Percentiles rank a stretch among this genome's conserved stretches.
phyloP scores from a whole-genome alignment of 2,888 invertebrate species.

The Cyaniris semiargus region DNA sequence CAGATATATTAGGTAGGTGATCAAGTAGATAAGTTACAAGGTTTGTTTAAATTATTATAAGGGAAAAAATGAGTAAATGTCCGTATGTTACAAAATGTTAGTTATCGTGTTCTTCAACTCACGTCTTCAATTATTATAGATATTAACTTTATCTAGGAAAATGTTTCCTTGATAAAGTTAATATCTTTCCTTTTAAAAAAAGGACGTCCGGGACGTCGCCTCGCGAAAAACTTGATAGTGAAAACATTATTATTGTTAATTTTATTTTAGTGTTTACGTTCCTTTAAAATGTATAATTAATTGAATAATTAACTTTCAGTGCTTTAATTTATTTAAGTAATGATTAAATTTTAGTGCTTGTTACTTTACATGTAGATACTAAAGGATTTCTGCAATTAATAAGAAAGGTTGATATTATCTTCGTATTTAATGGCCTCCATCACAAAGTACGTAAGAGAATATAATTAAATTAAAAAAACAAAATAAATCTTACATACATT shows the following conservation, averaged over 20 bases:
- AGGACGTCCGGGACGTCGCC: neutral
- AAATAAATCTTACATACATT: neutral
- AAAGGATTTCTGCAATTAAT: neutral
- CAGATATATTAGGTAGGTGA: no score
- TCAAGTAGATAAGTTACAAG: no score
- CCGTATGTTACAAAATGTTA: no score
- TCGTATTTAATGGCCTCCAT: neutral
- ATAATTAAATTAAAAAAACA: neutral
- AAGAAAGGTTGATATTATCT: neutral
- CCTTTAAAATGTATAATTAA: no score
- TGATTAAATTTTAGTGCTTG: neutral
- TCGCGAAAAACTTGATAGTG: neutral
- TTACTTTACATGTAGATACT: neutral
- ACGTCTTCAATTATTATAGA: neutral
- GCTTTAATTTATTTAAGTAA: neutral
- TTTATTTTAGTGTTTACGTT: neutral
- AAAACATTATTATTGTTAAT: neutral
- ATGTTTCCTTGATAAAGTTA: no score
- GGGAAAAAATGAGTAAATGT: no score
- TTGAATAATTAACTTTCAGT: no score
- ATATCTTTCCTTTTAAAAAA: neutral
- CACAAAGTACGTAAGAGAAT: neutral
- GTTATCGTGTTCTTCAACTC: no score
- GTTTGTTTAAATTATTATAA: no score
- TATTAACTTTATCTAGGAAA: no score